Base-by-base conservation (phyloP, 2,888 invertebrate genomes). In the Callyntrura sp. region DNA sequence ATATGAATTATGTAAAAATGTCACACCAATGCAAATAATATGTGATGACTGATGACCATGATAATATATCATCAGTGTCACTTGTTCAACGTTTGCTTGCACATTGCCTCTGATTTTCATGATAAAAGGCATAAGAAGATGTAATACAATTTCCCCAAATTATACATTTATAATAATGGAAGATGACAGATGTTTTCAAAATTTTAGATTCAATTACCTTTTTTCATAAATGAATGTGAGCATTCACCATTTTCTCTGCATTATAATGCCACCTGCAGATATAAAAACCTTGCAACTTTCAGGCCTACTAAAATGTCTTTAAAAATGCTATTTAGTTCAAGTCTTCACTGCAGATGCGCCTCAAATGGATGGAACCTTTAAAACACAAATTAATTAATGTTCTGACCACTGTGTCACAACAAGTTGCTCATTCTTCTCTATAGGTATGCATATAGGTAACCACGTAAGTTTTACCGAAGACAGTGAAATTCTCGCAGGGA, bases 1-100 rank as follows among this genome's bases (percentile, higher is more conserved):
- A 73, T 17, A 73, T 45, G 48, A 73, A 73, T 73, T 73, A 73
- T 28, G 28, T 28, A 28, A 28, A 73, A 73, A 73, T 73, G 70
- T 73, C 70, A 73, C 70, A 73, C 70, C 45, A 45, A 45, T 73
- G 70, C 70, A 73, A 73, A 73, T 45, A 73, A 45, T 68, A 35
- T 43, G 68, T 35, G n/a, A 17, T n/a, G 57, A 70, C n/a, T 45
- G 70, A 73, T 73, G 45, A 45, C 70, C 70, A 73, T 73, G 43
- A 43, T 73, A 73, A 45, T 45, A 73, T 48, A 73, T 73, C 45
- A 73, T 73, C 70, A 48, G 43, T 73, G 20, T 20, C 62, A 62
- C 28, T 51, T 51, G 51, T 51, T 51, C 28, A 20, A 12, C 11
- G 4, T n/a, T 57, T 43, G 17, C 17, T 57, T 43, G 17, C 35